A percentile compares a stretch with the other conserved stretches of the same genome.
Evolutionary conservation across 2,113 vertebrate species (phyloP).

Genomic region (Oenanthe oenanthe): DNA sequence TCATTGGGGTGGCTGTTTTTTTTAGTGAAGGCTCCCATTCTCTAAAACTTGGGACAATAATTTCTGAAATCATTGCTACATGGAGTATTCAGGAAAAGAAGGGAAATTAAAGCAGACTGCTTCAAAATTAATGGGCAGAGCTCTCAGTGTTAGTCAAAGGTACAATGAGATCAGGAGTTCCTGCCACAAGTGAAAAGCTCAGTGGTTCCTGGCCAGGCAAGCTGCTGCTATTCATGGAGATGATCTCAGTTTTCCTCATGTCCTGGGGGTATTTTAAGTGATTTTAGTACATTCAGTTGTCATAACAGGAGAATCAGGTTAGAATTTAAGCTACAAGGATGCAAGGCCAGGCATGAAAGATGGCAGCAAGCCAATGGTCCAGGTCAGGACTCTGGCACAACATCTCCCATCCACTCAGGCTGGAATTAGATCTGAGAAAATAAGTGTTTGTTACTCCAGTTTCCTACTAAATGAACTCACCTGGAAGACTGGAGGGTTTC

Average conservation of each 20-base stretch:
- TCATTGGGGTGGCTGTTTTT: not conserved
- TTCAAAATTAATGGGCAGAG: not conserved
- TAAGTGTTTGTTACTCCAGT: not conserved
- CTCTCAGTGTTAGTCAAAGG: not conserved
- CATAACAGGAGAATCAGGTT: not conserved
- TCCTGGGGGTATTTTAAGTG: not conserved
- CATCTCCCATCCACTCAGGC: accelerated
- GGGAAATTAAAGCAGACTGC: not conserved
- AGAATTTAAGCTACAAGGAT: not conserved
- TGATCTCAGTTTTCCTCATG: not conserved
- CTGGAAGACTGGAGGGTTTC: not conserved
- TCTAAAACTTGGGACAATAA: not conserved
- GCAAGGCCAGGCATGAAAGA: not conserved
- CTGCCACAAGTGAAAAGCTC: not conserved
- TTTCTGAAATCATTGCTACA: not conserved
- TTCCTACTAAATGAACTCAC: not conserved
- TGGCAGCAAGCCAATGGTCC: not conserved
- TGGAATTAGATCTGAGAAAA: not conserved
- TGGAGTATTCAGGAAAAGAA: not conserved
- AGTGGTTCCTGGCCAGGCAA: not conserved
- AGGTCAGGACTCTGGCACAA: not conserved
- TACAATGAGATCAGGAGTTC: not conserved
- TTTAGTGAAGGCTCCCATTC: not conserved
- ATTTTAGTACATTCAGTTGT: not conserved
- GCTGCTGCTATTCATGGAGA: not conserved